Base-by-base conservation (phyloP, 1,140 invertebrate species). In the Zaprionus lachaisei region DNA sequence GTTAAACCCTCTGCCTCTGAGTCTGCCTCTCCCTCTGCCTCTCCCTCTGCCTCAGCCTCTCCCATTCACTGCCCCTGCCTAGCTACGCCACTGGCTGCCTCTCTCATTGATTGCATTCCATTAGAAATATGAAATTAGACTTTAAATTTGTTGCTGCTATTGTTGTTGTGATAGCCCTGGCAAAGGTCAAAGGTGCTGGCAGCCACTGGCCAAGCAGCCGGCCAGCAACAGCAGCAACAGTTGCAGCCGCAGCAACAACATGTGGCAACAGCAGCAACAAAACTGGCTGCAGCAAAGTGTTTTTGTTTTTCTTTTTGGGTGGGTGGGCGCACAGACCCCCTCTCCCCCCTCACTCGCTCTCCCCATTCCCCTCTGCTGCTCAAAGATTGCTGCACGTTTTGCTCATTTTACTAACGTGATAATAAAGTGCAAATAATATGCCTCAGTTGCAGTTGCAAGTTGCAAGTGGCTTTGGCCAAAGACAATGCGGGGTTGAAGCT, bases 381-480 rank as follows among this genome's bases (percentile, higher is more conserved):
- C 34, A 62, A 51, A 56, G 76, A 73, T 78, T 76, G 72, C 77
- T 89, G 84, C 87, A 87, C 87, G 82, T 91, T 92, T 92, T 81
- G 76, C 85, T 92, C 81, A 92, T 91, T 92, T 83, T 74, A 76
- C 87, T 92, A 92, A 92, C 91, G 91, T 92, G 91, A 92, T 92
- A 92, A 92, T 92, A 92, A 92, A 92, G 91, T 92, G 91, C 91
- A 92, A 92, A 92, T 92, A 92, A 92, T 92, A 92, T 83, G 83
- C 73, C 85, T 83, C 61, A 83, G 72, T 76, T 84, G 81, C 83
- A 80, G 80, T 77, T 65, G 75, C 72, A 71, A 79, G 68, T 78
- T 75, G 77, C 76, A 69, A 77, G 74, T 74, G 73, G 83, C 77
- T 68, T n/a, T 44, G 37, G 49, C 51, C 64, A 69, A 58, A 76